A percentile compares a stretch with the other conserved stretches of the same genome.
Conservation (phyloP, 2,797 vertebrate species). For the Etheostoma nigrum region DNA sequence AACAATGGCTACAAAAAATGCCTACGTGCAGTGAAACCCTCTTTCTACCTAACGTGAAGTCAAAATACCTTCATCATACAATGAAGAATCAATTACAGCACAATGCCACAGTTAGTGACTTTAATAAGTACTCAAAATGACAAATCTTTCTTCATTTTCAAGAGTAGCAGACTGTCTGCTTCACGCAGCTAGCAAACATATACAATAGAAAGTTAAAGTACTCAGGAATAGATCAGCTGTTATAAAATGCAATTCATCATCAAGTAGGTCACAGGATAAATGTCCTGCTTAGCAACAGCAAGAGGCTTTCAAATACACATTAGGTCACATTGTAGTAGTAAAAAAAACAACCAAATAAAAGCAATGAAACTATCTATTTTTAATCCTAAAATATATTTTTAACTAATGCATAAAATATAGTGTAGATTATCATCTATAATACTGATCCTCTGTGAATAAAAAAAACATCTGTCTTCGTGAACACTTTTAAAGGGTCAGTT, state of each 20-base stretch:
- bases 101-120: conserved; percentile 4
- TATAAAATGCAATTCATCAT: conserved; percentile 66
- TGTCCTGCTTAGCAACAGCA: conserved; percentile 15
- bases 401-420: background rate
- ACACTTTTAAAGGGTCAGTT: conserved; percentile 35
- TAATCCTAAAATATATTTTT: conserved; percentile 11
- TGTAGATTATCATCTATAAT: background rate
- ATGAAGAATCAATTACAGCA: conserved; percentile 5
- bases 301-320: conserved; percentile 33
- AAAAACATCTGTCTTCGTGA: conserved; percentile 20
- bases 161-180: conserved; percentile 7
- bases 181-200: background rate
- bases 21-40: background rate
- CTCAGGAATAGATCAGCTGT: conserved; percentile 39
- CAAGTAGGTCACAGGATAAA: conserved; percentile 61
- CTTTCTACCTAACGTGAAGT: background rate
- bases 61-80: conserved; percentile 12
- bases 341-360: background rate
- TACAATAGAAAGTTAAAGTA: conserved; percentile 3
- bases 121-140: conserved; percentile 15
- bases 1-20: conserved; percentile 8
- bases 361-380: background rate
- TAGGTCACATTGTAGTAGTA: background rate
- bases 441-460: background rate
- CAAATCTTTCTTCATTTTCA: conserved; percentile 12